These are phyloP conservation scores for Gymnorhina tibicen DNA, from an alignment of 2,113 vertebrate species.

Conservation along the genomic window DNA sequence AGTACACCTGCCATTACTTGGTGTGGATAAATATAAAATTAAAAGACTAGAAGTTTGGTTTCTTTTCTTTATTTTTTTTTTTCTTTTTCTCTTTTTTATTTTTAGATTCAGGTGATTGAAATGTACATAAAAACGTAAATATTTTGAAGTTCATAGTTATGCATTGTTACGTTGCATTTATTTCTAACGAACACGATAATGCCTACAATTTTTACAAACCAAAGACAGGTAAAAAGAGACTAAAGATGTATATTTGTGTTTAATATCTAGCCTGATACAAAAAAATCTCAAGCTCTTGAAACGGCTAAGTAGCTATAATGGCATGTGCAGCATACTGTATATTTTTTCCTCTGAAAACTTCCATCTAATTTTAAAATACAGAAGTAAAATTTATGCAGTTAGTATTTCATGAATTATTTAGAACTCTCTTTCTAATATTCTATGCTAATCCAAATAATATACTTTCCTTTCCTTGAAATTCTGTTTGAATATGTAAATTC, in stretches of 20 bases:
- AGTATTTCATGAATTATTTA: not conserved
- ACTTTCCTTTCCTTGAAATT: not conserved
- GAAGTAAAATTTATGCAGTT: not conserved
- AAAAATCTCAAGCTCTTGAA: not conserved
- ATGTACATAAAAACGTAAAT: slow-evolving; percentile 4
- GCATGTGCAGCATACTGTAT: rapidly evolving
- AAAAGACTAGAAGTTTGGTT: not conserved
- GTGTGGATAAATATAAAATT: not conserved
- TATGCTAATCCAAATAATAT: not conserved
- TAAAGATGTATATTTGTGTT: not conserved
- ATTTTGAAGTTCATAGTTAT: not conserved
- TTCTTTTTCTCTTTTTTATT: not conserved
- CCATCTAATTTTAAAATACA: not conserved
- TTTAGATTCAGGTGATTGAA: not conserved
- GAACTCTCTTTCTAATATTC: not conserved
- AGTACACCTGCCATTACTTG: slow-evolving; percentile 10
- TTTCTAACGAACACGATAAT: not conserved
- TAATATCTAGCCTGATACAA: not conserved
- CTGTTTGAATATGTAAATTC: not conserved
- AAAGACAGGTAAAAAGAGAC: not conserved
- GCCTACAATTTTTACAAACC: not conserved
- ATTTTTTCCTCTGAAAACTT: not conserved
- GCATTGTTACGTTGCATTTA: not conserved
- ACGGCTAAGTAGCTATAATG: not conserved
- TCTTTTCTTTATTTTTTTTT: not conserved